Conservation (phyloP, 2,888 invertebrate genomes). For the Hoplodrina ambigua region DNA sequence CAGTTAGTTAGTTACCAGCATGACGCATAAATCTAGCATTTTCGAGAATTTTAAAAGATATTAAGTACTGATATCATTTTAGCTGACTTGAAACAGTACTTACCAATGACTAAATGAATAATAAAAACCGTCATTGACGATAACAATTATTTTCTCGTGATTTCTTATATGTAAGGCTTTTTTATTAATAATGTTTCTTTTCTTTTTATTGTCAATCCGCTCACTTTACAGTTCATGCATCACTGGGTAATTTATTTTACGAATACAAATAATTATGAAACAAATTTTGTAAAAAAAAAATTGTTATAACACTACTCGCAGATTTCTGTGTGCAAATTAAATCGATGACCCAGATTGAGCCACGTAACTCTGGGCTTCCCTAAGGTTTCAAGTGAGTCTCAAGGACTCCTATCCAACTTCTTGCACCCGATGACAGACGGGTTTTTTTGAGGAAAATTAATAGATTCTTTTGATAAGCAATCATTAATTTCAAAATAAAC, state of each 20-base stretch:
- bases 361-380: constrained; percentile 85
- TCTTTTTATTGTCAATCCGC: no score
- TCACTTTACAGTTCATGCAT: no score
- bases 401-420: constrained; percentile 75
- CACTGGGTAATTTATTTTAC: no score
- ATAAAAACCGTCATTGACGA: no score
- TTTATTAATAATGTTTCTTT: no score
- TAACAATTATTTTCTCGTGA: no score
- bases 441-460: constrained; percentile 54
- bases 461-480: constrained; percentile 8
- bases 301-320: constrained; percentile 62
- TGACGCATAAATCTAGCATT: background rate
- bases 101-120: no score
- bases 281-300: constrained; percentile 4
- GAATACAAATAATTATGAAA: background rate
- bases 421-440: constrained; percentile 32
- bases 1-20: background rate
- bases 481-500: constrained; percentile 9
- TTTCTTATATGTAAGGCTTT: no score
- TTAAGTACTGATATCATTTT: no score
- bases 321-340: constrained; percentile 73
- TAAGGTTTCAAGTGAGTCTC: constrained; percentile 71
- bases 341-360: constrained; percentile 82
- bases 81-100: no score
- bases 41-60: no score